These are phyloP conservation scores for Cosmorhoe ocellata DNA, from an alignment of 2,888 invertebrate genomes.

Conservation along the genomic window DNA sequence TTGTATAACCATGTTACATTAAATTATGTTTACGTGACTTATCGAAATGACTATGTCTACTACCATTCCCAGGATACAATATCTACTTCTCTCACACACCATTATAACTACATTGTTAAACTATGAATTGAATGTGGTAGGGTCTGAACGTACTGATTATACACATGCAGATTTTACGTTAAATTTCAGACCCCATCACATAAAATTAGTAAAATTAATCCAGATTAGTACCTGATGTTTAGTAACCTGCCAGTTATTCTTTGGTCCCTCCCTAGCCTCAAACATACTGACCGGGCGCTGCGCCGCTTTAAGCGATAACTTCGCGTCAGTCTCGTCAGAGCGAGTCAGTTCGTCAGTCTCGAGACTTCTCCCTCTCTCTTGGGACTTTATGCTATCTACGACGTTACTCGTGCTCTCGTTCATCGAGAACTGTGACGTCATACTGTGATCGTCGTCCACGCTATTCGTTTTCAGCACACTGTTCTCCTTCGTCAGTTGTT, in stretches of 20 bases:
- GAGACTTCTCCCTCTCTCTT: conserved; percentile 69
- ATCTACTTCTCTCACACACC: conserved; percentile 19
- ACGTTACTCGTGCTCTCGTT: conserved; percentile 55
- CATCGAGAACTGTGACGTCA: conserved; percentile 66
- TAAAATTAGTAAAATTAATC: conserved; percentile 62
- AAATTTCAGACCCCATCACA: conserved; percentile 5
- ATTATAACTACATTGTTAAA: conserved; percentile 22
- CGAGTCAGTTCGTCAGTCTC: conserved; percentile 64
- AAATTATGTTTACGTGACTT: neutral
- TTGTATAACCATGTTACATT: no score
- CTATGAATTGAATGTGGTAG: conserved; percentile 19
- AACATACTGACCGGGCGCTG: conserved; percentile 94
- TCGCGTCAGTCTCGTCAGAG: conserved; percentile 76
- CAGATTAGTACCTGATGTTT: conserved; percentile 81
- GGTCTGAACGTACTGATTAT: neutral
- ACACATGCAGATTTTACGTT: no score
- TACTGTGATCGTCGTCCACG: conserved; percentile 68
- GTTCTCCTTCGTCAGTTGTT: conserved; percentile 91
- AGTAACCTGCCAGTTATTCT: conserved; percentile 83
- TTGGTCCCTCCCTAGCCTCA: conserved; percentile 89
- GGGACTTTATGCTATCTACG: conserved; percentile 47
- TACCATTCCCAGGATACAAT: neutral
- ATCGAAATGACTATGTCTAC: conserved; percentile 4
- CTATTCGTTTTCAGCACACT: conserved; percentile 85
- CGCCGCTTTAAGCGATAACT: conserved; percentile 61